Evolutionary conservation across 2,888 invertebrate species (phyloP).

Genomic region (Caenorhabditis uteleia): DNA sequence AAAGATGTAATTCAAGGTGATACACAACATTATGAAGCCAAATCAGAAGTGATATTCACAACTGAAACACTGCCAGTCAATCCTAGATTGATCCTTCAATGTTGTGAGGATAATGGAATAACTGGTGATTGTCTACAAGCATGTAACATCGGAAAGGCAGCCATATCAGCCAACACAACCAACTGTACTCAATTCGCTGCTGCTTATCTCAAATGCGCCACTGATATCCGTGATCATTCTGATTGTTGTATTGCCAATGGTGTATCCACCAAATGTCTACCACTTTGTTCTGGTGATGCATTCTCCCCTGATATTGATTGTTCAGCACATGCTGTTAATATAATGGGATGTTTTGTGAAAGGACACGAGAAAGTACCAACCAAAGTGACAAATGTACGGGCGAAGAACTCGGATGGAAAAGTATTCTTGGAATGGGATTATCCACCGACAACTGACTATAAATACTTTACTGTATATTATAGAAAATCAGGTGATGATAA

Average conservation of each 20-base stretch:
- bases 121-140: slow-evolving; percentile 38
- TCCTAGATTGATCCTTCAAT: slow-evolving; percentile 37
- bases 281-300: slow-evolving; percentile 48
- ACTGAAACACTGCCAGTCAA: slow-evolving; percentile 40
- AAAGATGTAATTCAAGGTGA: slow-evolving; percentile 3
- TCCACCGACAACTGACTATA: slow-evolving; percentile 31
- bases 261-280: slow-evolving; percentile 42
- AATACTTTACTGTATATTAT: slow-evolving; percentile 52
- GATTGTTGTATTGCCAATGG: slow-evolving; percentile 47
- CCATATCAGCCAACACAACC: slow-evolving; percentile 8
- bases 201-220: slow-evolving; percentile 47
- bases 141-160: slow-evolving; percentile 39
- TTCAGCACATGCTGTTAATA: slow-evolving; percentile 32
- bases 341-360: slow-evolving; percentile 44
- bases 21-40: slow-evolving; percentile 7
- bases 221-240: slow-evolving; percentile 49
- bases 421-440: slow-evolving; percentile 41
- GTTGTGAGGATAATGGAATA: slow-evolving; percentile 41
- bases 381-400: slow-evolving; percentile 24
- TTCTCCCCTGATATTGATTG: slow-evolving; percentile 32
- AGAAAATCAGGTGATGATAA: slow-evolving; percentile 25
- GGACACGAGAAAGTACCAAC: slow-evolving; percentile 37
- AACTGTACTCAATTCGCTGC: slow-evolving; percentile 38
- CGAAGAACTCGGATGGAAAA: slow-evolving; percentile 12
- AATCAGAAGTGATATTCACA: slow-evolving; percentile 29